Percentiles rank a stretch among this genome's conserved stretches.
These are phyloP conservation scores for Drosophila kepulauana DNA, from an alignment of 1,140 invertebrate genomes.

Conservation along the genomic window DNA sequence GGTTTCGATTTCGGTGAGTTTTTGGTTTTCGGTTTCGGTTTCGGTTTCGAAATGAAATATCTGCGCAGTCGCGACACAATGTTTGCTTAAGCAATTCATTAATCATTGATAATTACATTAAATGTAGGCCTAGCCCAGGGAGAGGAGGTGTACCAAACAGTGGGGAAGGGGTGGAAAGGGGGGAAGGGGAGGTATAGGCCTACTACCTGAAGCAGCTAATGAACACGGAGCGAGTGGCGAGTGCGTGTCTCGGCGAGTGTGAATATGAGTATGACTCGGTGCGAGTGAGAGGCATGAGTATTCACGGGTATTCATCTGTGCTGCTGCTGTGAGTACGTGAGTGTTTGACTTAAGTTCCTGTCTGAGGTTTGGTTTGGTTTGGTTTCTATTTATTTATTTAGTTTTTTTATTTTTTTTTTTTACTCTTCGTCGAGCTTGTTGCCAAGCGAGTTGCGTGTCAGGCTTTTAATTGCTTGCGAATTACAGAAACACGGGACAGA, in stretches of 20 bases:
- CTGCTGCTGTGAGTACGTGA: constrained; percentile 23
- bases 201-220: constrained; percentile 28
- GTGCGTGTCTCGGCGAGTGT: constrained; percentile 4
- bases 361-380: constrained; percentile 57
- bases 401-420: not conserved
- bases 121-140: constrained; percentile 67
- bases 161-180: too few species aligned
- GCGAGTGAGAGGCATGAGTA: constrained; percentile 9
- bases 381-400: constrained; percentile 2
- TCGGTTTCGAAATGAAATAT: constrained; percentile 35
- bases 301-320: constrained; percentile 12
- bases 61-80: constrained; percentile 56
- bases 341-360: constrained; percentile 54
- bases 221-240: constrained; percentile 6
- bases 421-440: constrained; percentile 63
- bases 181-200: too few species aligned
- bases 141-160: not conserved
- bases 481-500: constrained; percentile 70
- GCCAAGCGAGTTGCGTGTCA: constrained; percentile 59
- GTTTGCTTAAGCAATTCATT: constrained; percentile 79
- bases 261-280: constrained; percentile 19
- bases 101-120: constrained; percentile 83
- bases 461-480: constrained; percentile 76
- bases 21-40: constrained; percentile 24
- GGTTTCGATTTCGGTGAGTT: constrained; percentile 24